Percentiles rank a stretch among this genome's conserved stretches.
These are phyloP conservation scores for Melanotaenia parkinsoni DNA, from an alignment of 2,797 vertebrate genomes.

Conservation along the genomic window DNA sequence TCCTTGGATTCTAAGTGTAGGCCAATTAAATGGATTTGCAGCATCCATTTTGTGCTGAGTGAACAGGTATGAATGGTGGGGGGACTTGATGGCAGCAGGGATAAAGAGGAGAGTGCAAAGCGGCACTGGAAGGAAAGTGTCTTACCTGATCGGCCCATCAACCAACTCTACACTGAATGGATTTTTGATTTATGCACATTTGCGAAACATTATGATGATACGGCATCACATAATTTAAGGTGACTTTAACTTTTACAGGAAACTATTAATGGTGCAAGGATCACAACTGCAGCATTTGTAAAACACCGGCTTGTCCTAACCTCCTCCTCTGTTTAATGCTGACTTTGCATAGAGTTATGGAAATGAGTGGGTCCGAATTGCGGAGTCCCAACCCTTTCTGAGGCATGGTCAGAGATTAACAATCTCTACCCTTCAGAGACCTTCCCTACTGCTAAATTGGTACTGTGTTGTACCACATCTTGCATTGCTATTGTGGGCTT, in stretches of 20 bases:
- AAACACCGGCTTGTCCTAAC: slow-evolving; percentile 49
- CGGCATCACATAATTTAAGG: slow-evolving; percentile 70
- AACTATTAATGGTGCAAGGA: slow-evolving; percentile 65
- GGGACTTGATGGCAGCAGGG: slow-evolving; percentile 51
- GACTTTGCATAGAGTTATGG: slow-evolving; percentile 75
- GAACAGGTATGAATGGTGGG: slow-evolving; percentile 69
- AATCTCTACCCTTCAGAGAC: slow-evolving; percentile 73
- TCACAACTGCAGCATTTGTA: slow-evolving; percentile 72
- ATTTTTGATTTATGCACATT: slow-evolving; percentile 65
- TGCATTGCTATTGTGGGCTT: slow-evolving; percentile 52
- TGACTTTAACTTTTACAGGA: slow-evolving; percentile 68
- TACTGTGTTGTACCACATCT: slow-evolving; percentile 56
- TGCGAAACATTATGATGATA: slow-evolving; percentile 59
- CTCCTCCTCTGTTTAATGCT: slow-evolving; percentile 60
- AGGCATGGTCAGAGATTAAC: slow-evolving; percentile 79
- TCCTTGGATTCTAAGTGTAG: slow-evolving; percentile 72
- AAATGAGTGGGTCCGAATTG: slow-evolving; percentile 72
- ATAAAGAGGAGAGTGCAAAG: slow-evolving; percentile 39
- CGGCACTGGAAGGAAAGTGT: slow-evolving; percentile 44
- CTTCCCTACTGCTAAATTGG: slow-evolving; percentile 72
- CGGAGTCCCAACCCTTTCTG: slow-evolving; percentile 63
- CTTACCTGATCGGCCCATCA: slow-evolving; percentile 50
- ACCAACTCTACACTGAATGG: slow-evolving; percentile 44
- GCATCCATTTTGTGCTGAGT: slow-evolving; percentile 73
- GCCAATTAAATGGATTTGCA: slow-evolving; percentile 76